These are phyloP conservation scores for Ladona fulva DNA, from an alignment of 1,140 invertebrate genomes.

Conservation along the genomic window DNA sequence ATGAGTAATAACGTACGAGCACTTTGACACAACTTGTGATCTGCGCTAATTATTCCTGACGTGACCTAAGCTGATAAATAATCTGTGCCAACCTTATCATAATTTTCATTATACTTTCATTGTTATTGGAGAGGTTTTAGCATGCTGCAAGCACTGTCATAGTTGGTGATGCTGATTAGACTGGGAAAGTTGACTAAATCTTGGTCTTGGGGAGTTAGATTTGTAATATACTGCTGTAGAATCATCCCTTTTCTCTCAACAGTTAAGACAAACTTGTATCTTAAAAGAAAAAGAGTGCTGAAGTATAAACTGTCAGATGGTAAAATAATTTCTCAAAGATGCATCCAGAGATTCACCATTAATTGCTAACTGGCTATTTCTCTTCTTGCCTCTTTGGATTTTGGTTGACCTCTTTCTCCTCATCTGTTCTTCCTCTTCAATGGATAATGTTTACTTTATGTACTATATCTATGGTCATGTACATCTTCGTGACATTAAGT, in stretches of 20 bases:
- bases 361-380: background rate
- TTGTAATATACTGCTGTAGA: slow-evolving; percentile 3
- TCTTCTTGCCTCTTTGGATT: background rate
- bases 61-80: background rate
- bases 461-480: background rate
- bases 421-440: background rate
- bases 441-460: background rate
- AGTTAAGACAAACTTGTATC: background rate
- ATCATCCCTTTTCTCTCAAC: slow-evolving; percentile 8
- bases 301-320: background rate
- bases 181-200: background rate
- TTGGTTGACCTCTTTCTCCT: background rate
- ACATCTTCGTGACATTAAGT: background rate
- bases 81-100: background rate
- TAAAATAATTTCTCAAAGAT: background rate
- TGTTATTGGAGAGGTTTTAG: background rate
- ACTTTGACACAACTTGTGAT: background rate
- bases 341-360: background rate
- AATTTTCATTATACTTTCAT: background rate
- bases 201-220: background rate
- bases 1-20: background rate
- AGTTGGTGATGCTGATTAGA: background rate
- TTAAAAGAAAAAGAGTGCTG: background rate
- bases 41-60: background rate
- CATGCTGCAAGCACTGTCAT: background rate